Evolutionary conservation across 2,888 invertebrate species (phyloP).

Genomic region (Drosophila neutralis): DNA sequence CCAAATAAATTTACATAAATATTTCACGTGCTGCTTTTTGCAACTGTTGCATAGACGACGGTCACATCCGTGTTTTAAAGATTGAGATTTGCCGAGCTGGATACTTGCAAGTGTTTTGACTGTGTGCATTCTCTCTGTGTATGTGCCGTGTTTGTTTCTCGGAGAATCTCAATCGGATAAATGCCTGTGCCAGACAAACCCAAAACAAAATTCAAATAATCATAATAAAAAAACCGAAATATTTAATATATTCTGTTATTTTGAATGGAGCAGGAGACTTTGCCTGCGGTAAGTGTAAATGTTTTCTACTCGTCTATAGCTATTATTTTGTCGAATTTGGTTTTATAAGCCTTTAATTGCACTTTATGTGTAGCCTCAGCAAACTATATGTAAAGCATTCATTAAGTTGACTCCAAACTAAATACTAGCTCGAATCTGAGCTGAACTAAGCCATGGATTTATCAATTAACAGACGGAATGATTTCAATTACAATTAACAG

Average conservation of each 20-base stretch:
- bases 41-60: conserved; percentile 51
- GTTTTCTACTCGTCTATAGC: conserved; percentile 39
- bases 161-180: conserved; percentile 28
- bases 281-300: conserved; percentile 46
- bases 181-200: conserved; percentile 40
- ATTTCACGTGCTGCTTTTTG: conserved; percentile 75
- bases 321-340: conserved; percentile 45
- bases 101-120: conserved; percentile 46
- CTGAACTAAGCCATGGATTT: conserved; percentile 38
- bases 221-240: conserved; percentile 7
- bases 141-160: conserved; percentile 12
- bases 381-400: conserved; percentile 40
- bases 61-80: conserved; percentile 71
- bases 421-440: conserved; percentile 24
- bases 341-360: conserved; percentile 70
- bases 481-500: conserved; percentile 74
- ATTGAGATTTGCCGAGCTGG: conserved; percentile 58
- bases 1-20: conserved; percentile 79
- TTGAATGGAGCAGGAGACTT: conserved; percentile 27
- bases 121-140: conserved; percentile 21
- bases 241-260: conserved; percentile 34
- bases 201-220: conserved; percentile 33
- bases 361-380: conserved; percentile 66
- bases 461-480: conserved; percentile 68
- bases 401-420: conserved; percentile 39